Percentiles rank a stretch among this genome's conserved stretches.
phyloP scores from a whole-genome alignment of 2,888 invertebrate species.

The Pammene aurita region DNA sequence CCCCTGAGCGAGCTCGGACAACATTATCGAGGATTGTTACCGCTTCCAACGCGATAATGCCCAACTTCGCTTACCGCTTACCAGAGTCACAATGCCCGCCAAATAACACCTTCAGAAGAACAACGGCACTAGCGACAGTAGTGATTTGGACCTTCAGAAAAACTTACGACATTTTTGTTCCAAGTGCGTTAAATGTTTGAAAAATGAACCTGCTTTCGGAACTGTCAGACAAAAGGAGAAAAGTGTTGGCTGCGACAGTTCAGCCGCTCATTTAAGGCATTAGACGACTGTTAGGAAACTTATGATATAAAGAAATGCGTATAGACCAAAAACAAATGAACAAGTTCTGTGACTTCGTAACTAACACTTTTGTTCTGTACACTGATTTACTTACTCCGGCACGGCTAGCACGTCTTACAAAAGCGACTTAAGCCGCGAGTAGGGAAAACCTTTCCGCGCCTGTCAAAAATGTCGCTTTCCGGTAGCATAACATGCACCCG shows the following conservation, averaged over 20 bases:
- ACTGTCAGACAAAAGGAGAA: slow-evolving; percentile 23
- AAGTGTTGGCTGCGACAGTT: slow-evolving; percentile 21
- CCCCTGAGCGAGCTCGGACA: slow-evolving; percentile 50
- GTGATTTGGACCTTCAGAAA: neutral
- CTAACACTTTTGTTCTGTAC: neutral
- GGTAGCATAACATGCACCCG: no score
- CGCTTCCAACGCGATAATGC: slow-evolving; percentile 50
- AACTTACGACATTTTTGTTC: slow-evolving; percentile 1
- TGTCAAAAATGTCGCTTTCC: no score
- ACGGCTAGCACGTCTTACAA: neutral
- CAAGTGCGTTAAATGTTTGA: slow-evolving; percentile 21
- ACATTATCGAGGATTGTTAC: slow-evolving; percentile 59
- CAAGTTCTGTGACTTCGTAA: neutral
- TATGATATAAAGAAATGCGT: neutral
- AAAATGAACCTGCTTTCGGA: slow-evolving; percentile 37
- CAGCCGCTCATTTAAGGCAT: slow-evolving; percentile 16
- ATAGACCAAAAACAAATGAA: neutral
- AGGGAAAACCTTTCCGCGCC: no score
- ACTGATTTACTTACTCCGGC: no score
- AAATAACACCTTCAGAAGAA: slow-evolving; percentile 15
- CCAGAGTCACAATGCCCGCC: slow-evolving; percentile 36
- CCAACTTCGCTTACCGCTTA: slow-evolving; percentile 49
- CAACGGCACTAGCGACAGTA: slow-evolving; percentile 12
- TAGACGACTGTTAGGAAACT: slow-evolving; percentile 18
- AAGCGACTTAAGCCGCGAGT: no score